phyloP scores from a whole-genome alignment of 2,113 vertebrate genomes.

The Lampris incognitus region DNA sequence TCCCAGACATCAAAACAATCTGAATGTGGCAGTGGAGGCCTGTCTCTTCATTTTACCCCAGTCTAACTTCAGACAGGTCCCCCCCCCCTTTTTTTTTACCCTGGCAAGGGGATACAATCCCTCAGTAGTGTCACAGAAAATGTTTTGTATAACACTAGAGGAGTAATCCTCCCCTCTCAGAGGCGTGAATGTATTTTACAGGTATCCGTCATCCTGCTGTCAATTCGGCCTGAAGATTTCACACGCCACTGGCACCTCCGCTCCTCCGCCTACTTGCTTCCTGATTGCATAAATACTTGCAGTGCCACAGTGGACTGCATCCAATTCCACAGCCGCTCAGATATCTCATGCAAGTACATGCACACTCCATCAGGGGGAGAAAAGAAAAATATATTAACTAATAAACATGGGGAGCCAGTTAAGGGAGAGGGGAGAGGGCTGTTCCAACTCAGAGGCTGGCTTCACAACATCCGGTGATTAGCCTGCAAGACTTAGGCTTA shows the following conservation, averaged over 20 bases:
- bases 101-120: conserved; percentile 59
- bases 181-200: conserved; percentile 84
- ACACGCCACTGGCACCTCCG: conserved; percentile 83
- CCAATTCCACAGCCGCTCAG: conserved; percentile 71
- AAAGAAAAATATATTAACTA: conserved; percentile 28
- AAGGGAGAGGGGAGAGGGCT: conserved; percentile 25
- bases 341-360: conserved; percentile 60
- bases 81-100: conserved; percentile 58
- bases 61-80: conserved; percentile 67
- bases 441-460: conserved; percentile 33
- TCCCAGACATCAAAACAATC: conserved; percentile 74
- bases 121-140: conserved; percentile 63
- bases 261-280: conserved; percentile 68
- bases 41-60: conserved; percentile 67
- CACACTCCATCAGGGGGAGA: conserved; percentile 40
- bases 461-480: conserved; percentile 30
- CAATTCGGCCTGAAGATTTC: conserved; percentile 83
- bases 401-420: conserved; percentile 42
- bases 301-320: conserved; percentile 74
- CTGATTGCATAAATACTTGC: conserved; percentile 76
- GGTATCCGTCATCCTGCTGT: conserved; percentile 84
- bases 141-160: conserved; percentile 75
- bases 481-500: not conserved
- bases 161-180: conserved; percentile 73
- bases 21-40: conserved; percentile 50